These are phyloP conservation scores for Hylaea fasciaria DNA, from an alignment of 2,888 invertebrate species.

Conservation along the genomic window DNA sequence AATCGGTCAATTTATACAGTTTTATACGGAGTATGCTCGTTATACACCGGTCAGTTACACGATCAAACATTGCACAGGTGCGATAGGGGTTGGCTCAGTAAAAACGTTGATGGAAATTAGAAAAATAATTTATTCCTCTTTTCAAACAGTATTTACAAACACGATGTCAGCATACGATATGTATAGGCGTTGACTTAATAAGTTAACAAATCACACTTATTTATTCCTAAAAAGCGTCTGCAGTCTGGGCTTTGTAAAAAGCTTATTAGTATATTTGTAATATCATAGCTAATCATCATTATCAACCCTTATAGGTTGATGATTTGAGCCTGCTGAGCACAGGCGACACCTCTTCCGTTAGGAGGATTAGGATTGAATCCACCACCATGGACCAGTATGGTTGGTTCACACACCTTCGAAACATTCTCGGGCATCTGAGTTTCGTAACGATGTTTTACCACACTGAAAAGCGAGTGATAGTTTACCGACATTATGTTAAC, in stretches of 20 bases:
- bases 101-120: constrained; percentile 20
- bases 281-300: too few relatives aligned
- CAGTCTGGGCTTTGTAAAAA: not conserved
- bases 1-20: constrained; percentile 55
- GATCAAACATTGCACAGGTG: constrained; percentile 30
- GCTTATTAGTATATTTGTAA: too few relatives aligned
- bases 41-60: constrained; percentile 18
- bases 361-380: too few relatives aligned
- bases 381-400: too few relatives aligned
- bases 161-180: constrained; percentile 44
- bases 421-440: too few relatives aligned
- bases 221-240: constrained; percentile 1
- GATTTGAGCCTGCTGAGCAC: too few relatives aligned
- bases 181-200: constrained; percentile 4
- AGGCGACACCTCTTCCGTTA: too few relatives aligned
- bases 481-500: too few relatives aligned
- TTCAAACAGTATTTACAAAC: constrained; percentile 46
- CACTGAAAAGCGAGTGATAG: too few relatives aligned
- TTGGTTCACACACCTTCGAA: too few relatives aligned
- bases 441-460: too few relatives aligned
- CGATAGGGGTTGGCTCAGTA: constrained; percentile 28
- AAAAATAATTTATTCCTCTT: constrained; percentile 63
- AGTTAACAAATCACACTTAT: not conserved
- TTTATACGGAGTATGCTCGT: constrained; percentile 38
- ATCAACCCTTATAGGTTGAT: too few relatives aligned